Percentiles rank a stretch among this genome's conserved stretches.
These are phyloP conservation scores for Aelia acuminata DNA, from an alignment of 2,888 invertebrate species.

Conservation along the genomic window DNA sequence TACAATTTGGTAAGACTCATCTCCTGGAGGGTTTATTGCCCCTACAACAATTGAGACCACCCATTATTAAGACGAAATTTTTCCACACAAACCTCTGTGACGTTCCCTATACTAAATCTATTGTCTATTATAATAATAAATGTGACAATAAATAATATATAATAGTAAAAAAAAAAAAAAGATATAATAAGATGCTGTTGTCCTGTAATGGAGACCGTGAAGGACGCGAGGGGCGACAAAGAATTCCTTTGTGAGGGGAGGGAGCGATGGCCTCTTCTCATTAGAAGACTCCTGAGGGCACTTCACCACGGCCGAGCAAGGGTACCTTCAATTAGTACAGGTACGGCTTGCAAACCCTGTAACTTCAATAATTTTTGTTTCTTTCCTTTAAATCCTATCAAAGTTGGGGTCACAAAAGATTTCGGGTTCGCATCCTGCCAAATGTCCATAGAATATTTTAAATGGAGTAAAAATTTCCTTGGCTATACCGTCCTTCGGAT, in stretches of 20 bases:
- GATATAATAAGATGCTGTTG: slow-evolving; percentile 1
- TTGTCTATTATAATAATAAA: slow-evolving; percentile 1
- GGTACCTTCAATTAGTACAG: background rate
- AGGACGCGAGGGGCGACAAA: background rate
- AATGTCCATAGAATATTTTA: too few relatives aligned
- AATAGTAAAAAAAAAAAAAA: background rate
- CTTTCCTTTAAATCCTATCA: too few relatives aligned
- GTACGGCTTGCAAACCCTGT: too few relatives aligned
- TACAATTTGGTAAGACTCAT: too few relatives aligned
- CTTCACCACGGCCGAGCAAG: background rate
- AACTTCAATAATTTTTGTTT: too few relatives aligned
- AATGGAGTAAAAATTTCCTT: too few relatives aligned
- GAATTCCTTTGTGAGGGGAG: background rate
- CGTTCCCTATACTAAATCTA: background rate
- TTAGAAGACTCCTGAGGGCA: background rate
- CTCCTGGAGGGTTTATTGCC: background rate
- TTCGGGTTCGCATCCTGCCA: too few relatives aligned
- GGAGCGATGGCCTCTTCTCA: background rate
- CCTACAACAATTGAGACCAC: background rate
- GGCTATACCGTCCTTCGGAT: too few relatives aligned
- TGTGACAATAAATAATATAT: background rate
- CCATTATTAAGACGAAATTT: background rate
- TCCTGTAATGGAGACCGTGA: background rate
- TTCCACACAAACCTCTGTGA: background rate
- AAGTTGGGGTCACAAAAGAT: too few relatives aligned